Conservation (phyloP, 2,113 vertebrate genomes). For the Panurus biarmicus region DNA sequence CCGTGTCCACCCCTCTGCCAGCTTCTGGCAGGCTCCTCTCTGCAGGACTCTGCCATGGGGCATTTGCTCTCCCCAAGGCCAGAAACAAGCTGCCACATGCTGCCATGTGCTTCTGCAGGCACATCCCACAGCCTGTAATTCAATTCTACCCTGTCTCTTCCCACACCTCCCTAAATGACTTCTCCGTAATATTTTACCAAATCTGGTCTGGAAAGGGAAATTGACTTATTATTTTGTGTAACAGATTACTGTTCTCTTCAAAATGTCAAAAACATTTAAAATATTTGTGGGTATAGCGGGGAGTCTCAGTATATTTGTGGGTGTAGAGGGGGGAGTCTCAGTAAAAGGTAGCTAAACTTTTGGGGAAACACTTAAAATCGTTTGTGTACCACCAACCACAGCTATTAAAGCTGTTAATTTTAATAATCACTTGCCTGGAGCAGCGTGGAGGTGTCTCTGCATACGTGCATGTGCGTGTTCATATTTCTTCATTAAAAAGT, state of each 20-base stretch:
- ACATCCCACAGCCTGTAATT: neutral
- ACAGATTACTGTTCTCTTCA: neutral
- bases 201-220: neutral
- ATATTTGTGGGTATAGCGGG: accelerated
- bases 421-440: neutral
- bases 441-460: neutral
- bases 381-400: neutral
- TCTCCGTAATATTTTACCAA: neutral
- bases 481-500: conserved; percentile 5
- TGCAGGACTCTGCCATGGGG: neutral
- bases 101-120: neutral
- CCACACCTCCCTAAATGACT: neutral
- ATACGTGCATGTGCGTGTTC: neutral
- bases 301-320: neutral
- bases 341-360: neutral
- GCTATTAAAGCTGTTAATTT: neutral
- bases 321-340: accelerated
- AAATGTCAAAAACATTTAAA: neutral
- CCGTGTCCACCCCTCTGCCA: neutral
- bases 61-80: neutral
- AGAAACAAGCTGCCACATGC: neutral
- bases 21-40: neutral
- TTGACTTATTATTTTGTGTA: neutral
- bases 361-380: neutral
- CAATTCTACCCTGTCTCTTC: neutral